phyloP scores from a whole-genome alignment of 2,888 invertebrate genomes.

The Brachyptera risi region DNA sequence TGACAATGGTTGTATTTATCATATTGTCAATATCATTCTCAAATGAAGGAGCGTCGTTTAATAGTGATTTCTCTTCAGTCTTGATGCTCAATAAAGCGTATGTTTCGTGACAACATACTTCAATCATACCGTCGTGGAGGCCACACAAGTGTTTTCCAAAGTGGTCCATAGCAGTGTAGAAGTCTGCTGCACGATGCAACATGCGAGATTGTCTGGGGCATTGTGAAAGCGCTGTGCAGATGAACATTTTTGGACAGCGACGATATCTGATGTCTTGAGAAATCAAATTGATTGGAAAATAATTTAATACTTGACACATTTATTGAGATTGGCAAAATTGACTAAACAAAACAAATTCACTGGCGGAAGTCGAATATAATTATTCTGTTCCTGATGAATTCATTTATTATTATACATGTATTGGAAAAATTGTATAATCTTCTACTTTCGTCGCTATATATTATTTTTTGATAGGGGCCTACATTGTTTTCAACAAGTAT shows the following conservation, averaged over 20 bases:
- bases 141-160: not conserved
- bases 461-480: no score
- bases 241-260: not conserved
- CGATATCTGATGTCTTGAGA: not conserved
- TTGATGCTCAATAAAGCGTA: not conserved
- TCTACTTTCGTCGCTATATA: no score
- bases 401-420: no score
- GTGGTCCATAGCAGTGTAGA: not conserved
- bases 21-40: not conserved
- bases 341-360: no score
- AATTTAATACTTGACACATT: no score
- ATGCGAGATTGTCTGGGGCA: not conserved
- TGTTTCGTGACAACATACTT: conserved; percentile 7
- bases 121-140: not conserved
- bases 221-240: not conserved
- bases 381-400: no score
- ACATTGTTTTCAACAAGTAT: no score
- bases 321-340: no score
- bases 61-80: not conserved
- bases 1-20: not conserved
- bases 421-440: no score
- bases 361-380: no score
- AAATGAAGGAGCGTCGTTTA: not conserved
- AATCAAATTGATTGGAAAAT: no score
- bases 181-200: not conserved